Conservation (phyloP, 1,140 invertebrate genomes). For the Bombyx mori region DNA sequence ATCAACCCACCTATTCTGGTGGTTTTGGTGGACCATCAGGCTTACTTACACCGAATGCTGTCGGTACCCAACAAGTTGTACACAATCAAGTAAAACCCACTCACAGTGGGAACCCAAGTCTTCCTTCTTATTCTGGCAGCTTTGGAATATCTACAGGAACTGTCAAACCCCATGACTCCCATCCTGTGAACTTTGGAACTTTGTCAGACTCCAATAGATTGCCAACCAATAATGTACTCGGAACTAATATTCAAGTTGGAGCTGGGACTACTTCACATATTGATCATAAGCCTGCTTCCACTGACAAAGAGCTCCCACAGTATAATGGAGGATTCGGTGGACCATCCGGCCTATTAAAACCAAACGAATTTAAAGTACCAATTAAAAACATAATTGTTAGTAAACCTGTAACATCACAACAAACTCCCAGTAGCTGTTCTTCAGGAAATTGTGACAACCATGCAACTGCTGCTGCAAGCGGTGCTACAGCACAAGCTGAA, state of each 20-base stretch:
- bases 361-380: neutral
- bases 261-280: too few species aligned
- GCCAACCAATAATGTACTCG: too few species aligned
- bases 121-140: constrained; percentile 1
- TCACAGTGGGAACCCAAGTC: neutral
- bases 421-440: neutral
- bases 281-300: neutral
- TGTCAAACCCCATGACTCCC: neutral
- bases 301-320: constrained; percentile 3
- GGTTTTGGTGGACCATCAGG: constrained; percentile 17
- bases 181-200: neutral
- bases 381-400: neutral
- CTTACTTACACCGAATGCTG: constrained; percentile 14
- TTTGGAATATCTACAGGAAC: neutral
- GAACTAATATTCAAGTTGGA: too few species aligned
- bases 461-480: neutral
- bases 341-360: constrained; percentile 8
- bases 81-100: neutral
- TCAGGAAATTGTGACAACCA: constrained; percentile 4
- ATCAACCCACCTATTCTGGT: constrained; percentile 17
- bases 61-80: neutral
- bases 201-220: too few species aligned
- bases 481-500: constrained; percentile 18
- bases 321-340: constrained; percentile 18
- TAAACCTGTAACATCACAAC: neutral